Conservation (phyloP, 2,113 vertebrate genomes). For the Zosterops japonicus region DNA sequence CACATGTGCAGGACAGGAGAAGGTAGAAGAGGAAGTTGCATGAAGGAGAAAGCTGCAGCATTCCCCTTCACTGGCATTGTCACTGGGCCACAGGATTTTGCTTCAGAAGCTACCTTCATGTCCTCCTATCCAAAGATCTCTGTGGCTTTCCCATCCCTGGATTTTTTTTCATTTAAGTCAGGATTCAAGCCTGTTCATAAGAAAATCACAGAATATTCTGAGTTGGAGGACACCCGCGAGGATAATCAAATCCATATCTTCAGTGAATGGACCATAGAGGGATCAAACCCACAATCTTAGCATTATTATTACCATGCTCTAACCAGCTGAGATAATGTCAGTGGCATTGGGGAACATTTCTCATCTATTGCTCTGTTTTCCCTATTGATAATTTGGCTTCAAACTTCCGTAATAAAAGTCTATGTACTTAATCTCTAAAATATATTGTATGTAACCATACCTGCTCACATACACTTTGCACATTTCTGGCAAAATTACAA, state of each 20-base stretch:
- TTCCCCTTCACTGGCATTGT: not conserved
- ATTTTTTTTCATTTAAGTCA: not conserved
- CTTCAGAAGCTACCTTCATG: not conserved
- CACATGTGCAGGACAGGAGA: not conserved
- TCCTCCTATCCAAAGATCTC: not conserved
- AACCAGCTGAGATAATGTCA: not conserved
- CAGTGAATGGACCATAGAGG: not conserved
- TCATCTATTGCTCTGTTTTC: not conserved
- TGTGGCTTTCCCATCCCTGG: not conserved
- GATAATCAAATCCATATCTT: not conserved
- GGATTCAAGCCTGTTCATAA: not conserved
- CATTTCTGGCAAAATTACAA: not conserved
- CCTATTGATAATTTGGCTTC: not conserved
- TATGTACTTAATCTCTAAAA: not conserved
- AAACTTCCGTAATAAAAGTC: not conserved
- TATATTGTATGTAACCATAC: not conserved
- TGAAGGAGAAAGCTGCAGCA: fast-evolving
- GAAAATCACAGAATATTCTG: not conserved
- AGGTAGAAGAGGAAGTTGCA: not conserved
- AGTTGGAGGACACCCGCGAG: not conserved
- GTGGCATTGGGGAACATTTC: not conserved
- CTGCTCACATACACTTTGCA: too few species aligned
- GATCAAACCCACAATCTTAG: not conserved
- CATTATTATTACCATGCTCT: not conserved
- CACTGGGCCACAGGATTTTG: not conserved